These are phyloP conservation scores for Taurulus bubalis DNA, from an alignment of 2,113 vertebrate species.

Conservation along the genomic window DNA sequence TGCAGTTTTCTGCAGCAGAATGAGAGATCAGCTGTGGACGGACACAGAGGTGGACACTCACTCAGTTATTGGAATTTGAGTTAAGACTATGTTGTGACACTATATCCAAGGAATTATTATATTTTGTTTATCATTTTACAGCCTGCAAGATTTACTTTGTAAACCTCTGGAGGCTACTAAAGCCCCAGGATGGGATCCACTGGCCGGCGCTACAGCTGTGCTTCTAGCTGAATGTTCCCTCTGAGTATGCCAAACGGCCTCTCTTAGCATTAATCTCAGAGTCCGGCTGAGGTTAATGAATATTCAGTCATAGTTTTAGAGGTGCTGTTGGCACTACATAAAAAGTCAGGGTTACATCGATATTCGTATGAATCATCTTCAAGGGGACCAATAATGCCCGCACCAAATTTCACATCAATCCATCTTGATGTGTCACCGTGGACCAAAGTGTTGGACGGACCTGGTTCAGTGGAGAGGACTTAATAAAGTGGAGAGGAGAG, in stretches of 20 bases:
- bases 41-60: background rate
- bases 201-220: too few species aligned
- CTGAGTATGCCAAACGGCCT: background rate
- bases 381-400: background rate
- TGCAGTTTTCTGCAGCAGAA: background rate
- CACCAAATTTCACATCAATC: background rate
- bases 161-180: background rate
- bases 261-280: background rate
- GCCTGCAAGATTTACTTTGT: background rate
- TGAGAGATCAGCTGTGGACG: background rate
- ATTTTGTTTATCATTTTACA: background rate
- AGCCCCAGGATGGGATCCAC: background rate
- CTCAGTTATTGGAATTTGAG: background rate
- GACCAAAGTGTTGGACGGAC: background rate
- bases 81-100: background rate
- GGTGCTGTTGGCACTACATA: background rate
- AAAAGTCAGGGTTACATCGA: background rate
- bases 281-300: background rate
- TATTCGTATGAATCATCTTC: background rate
- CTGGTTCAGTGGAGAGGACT: background rate
- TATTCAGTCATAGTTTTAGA: background rate
- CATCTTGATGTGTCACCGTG: background rate
- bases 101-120: background rate
- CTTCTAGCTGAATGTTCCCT: background rate
- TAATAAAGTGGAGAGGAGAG: background rate